phyloP scores from a whole-genome alignment of 2,797 vertebrate species.

The Cephalopachus bancanus region DNA sequence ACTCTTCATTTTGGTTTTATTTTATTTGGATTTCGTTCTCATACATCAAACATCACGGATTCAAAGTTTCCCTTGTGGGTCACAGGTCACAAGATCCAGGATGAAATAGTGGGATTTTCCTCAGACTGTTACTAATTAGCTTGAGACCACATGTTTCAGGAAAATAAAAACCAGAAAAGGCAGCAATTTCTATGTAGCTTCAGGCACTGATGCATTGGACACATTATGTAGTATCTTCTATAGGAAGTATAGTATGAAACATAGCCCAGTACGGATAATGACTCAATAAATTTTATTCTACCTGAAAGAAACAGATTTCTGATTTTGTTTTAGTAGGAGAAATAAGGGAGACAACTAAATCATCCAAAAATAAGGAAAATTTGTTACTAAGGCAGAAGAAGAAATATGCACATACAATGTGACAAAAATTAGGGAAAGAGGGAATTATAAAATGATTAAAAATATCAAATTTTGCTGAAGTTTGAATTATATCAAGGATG shows the following conservation, averaged over 20 bases:
- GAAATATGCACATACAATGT: background rate
- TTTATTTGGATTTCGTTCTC: slow-evolving; percentile 79
- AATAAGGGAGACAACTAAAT: background rate
- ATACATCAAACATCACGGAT: slow-evolving; percentile 75
- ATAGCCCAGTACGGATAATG: background rate
- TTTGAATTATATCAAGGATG: background rate
- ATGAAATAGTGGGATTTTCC: slow-evolving; percentile 72
- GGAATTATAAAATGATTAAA: background rate
- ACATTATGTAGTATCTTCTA: background rate
- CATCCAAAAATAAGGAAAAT: background rate
- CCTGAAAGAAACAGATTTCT: background rate
- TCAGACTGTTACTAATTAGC: slow-evolving; percentile 80
- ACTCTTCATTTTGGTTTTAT: slow-evolving; percentile 69
- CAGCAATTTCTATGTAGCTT: slow-evolving; percentile 68
- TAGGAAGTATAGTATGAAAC: slow-evolving; percentile 52
- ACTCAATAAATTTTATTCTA: background rate
- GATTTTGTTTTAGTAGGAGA: background rate
- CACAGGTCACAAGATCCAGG: slow-evolving; percentile 75
- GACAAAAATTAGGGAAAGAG: background rate
- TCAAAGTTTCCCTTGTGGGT: slow-evolving; percentile 77
- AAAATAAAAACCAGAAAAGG: slow-evolving; percentile 80
- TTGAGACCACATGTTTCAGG: slow-evolving; percentile 69
- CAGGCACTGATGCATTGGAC: slow-evolving; percentile 32
- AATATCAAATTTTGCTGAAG: background rate
- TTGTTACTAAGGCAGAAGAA: background rate